phyloP scores from a whole-genome alignment of 2,113 vertebrate genomes.

The Apodemus sylvaticus region DNA sequence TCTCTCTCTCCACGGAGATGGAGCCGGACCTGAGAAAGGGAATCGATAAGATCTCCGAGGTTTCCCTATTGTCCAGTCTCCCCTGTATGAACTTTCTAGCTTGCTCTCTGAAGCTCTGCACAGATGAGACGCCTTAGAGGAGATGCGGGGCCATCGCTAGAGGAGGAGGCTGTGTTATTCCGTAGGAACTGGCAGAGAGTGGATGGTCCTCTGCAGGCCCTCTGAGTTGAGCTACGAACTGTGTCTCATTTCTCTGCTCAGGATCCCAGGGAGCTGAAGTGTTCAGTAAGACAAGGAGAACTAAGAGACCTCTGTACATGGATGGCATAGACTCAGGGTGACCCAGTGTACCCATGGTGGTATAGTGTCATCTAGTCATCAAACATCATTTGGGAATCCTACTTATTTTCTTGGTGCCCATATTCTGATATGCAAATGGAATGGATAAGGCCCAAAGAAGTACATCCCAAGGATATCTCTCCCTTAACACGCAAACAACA shows the following conservation, averaged over 20 bases:
- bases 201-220: accelerated
- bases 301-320: accelerated
- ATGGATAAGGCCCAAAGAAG: background rate
- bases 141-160: accelerated
- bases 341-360: accelerated
- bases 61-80: background rate
- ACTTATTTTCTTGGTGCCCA: too few relatives aligned
- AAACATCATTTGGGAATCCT: background rate
- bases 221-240: accelerated
- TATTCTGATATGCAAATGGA: background rate
- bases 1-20: background rate
- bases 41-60: accelerated
- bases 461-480: accelerated
- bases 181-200: accelerated
- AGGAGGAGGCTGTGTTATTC: accelerated
- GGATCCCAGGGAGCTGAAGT: too few relatives aligned
- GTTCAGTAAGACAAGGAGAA: accelerated
- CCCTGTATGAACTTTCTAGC: background rate
- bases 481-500: background rate
- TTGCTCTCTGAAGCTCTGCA: background rate
- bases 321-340: accelerated
- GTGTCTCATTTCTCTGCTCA: accelerated
- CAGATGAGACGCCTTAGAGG: background rate
- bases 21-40: too few relatives aligned
- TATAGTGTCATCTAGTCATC: accelerated